phyloP scores from a whole-genome alignment of 2,113 vertebrate species.

The Nasalis larvatus region DNA sequence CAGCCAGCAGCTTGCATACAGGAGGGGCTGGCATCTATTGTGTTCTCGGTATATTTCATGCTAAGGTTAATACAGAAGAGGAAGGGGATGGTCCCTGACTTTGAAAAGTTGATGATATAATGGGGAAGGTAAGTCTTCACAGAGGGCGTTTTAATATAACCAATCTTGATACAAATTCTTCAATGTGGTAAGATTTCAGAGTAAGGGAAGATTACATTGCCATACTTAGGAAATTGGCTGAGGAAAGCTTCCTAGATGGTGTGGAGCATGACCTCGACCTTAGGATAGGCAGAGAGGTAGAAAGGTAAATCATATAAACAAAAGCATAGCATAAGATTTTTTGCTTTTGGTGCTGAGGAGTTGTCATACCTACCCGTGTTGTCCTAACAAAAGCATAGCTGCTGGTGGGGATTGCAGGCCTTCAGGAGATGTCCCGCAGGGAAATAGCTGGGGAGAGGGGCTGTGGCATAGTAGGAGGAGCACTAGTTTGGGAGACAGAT shows the following conservation, averaged over 20 bases:
- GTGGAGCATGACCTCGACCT: background rate
- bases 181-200: background rate
- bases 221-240: background rate
- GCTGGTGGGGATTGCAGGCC: background rate
- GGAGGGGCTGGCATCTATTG: background rate
- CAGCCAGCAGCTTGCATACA: background rate
- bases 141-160: background rate
- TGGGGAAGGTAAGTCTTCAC: background rate
- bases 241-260: background rate
- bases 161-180: background rate
- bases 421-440: background rate
- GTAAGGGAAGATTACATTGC: background rate
- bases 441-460: background rate
- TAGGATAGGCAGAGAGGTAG: background rate
- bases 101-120: background rate
- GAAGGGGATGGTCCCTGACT: background rate
- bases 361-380: background rate
- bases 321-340: background rate
- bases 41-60: background rate
- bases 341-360: background rate
- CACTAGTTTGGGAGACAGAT: background rate
- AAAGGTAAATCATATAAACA: background rate
- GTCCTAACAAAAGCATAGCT: background rate
- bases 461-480: rapidly evolving
- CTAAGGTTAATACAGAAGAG: background rate